phyloP scores from a whole-genome alignment of 2,113 vertebrate species.

The Anguilla rostrata region DNA sequence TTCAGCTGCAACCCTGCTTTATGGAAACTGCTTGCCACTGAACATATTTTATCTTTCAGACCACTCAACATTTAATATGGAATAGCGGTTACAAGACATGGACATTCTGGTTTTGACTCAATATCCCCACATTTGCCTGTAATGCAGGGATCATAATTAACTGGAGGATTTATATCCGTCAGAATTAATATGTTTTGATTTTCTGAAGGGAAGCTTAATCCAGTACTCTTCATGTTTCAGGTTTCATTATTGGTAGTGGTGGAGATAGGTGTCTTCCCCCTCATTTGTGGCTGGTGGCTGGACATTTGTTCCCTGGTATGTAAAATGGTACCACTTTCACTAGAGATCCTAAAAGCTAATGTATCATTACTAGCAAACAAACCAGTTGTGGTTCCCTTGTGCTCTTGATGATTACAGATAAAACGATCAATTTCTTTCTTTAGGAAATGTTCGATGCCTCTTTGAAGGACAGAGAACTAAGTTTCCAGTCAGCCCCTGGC shows the following conservation, averaged over 20 bases:
- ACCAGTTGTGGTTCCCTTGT: neutral
- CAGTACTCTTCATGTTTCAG: slow-evolving; percentile 55
- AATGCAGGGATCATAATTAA: neutral
- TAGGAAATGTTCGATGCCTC: slow-evolving; percentile 98
- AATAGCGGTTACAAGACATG: neutral
- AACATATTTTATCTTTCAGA: neutral
- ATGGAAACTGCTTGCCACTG: neutral
- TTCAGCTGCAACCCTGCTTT: too few relatives aligned
- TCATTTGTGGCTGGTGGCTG: slow-evolving; percentile 98
- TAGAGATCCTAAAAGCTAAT: neutral
- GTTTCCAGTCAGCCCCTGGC: slow-evolving; percentile 91
- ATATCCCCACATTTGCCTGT: neutral
- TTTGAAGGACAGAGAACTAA: slow-evolving; percentile 88
- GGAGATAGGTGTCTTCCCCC: slow-evolving; percentile 94
- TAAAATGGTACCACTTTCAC: neutral
- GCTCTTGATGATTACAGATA: neutral
- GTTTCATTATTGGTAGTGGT: slow-evolving; percentile 94
- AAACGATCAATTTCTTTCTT: slow-evolving; percentile 21
- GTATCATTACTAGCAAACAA: neutral
- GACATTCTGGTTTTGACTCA: neutral
- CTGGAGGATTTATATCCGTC: too few relatives aligned
- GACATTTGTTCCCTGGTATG: slow-evolving; percentile 94
- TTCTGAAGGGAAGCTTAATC: neutral
- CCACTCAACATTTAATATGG: neutral
- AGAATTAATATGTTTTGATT: neutral